Conservation (phyloP, 2,888 invertebrate species). For the Dasypolia templi region DNA sequence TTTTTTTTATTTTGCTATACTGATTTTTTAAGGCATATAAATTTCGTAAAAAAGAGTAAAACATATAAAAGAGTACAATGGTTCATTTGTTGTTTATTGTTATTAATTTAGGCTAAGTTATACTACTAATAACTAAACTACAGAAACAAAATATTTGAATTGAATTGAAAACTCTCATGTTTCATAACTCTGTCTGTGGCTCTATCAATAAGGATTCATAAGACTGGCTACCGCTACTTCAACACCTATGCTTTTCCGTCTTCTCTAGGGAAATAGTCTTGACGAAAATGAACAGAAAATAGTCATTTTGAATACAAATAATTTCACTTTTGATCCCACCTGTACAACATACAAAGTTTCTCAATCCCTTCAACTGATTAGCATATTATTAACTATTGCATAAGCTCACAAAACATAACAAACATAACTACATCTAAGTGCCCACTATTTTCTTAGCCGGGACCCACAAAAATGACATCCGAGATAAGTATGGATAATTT, state of each 20-base stretch:
- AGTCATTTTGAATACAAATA: not conserved
- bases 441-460: constrained; percentile 70
- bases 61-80: too few species aligned
- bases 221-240: not conserved
- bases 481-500: constrained; percentile 50
- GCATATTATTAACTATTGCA: constrained; percentile 74
- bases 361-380: constrained; percentile 69
- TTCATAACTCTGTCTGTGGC: not conserved
- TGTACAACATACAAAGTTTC: constrained; percentile 53
- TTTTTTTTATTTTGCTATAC: not conserved
- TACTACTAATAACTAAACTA: too few species aligned
- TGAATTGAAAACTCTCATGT: not conserved
- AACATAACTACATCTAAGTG: constrained; percentile 60
- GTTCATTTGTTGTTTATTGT: too few species aligned
- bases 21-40: not conserved
- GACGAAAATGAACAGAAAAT: not conserved
- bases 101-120: too few species aligned
- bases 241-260: not conserved
- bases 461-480: constrained; percentile 45
- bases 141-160: too few species aligned
- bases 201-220: not conserved
- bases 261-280: not conserved
- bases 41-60: too few species aligned
- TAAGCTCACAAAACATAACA: constrained; percentile 64
- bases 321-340: not conserved